Percentiles rank a stretch among this genome's conserved stretches.
phyloP scores from a whole-genome alignment of 2,113 vertebrate species.

The Rana temporaria region DNA sequence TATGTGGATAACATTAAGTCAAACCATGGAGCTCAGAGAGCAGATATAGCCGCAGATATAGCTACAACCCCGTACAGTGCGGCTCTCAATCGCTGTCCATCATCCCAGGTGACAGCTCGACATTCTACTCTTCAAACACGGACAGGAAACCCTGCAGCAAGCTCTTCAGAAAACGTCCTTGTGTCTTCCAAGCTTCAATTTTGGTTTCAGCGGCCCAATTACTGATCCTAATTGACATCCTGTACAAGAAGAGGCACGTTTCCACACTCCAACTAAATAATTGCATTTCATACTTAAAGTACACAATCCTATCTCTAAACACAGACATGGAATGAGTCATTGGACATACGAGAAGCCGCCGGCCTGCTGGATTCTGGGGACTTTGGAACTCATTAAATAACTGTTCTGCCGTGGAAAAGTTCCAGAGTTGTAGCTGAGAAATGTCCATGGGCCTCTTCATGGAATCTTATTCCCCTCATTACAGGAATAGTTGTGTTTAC shows the following conservation, averaged over 20 bases:
- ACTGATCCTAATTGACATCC: constrained; percentile 55
- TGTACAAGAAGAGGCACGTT: constrained; percentile 56
- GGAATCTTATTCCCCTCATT: not conserved
- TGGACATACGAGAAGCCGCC: not conserved
- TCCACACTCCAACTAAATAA: constrained; percentile 31
- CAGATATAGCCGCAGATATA: too few relatives aligned
- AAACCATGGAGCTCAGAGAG: too few relatives aligned
- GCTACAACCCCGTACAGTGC: too few relatives aligned
- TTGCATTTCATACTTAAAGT: constrained; percentile 48
- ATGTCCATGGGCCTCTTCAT: not conserved
- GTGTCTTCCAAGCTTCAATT: constrained; percentile 56
- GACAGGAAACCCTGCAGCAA: constrained; percentile 58
- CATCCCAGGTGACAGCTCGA: not conserved
- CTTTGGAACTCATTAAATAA: not conserved
- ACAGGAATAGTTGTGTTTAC: not conserved
- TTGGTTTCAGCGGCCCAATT: constrained; percentile 56
- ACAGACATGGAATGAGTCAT: too few relatives aligned
- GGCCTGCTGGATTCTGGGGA: not conserved
- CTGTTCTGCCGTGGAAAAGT: not conserved
- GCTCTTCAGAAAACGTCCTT: constrained; percentile 34
- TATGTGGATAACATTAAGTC: too few relatives aligned
- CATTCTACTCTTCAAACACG: constrained; percentile 2
- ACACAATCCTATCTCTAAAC: not conserved
- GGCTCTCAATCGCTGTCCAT: too few relatives aligned
- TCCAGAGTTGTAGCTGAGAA: not conserved